phyloP scores from a whole-genome alignment of 2,888 invertebrate species.

The Drosophila mettleri region DNA sequence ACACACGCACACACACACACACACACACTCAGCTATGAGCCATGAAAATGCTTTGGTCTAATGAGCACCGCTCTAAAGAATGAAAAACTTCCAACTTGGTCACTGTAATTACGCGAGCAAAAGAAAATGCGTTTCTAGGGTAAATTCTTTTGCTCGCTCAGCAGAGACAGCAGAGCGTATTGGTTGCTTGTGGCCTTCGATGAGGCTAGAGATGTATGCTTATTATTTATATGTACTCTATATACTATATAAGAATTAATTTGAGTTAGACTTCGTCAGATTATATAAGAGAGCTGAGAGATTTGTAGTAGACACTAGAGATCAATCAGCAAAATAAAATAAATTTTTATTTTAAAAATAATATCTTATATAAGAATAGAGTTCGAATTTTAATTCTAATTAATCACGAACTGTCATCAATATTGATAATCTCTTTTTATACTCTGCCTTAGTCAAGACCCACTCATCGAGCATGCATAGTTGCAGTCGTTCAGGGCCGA shows the following conservation, averaged over 20 bases:
- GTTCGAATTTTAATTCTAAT: too few species aligned
- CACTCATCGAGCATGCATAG: not conserved
- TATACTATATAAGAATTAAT: too few species aligned
- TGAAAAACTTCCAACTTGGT: conserved; percentile 70
- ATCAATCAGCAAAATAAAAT: too few species aligned
- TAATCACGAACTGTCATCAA: not conserved
- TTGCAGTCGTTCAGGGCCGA: not conserved
- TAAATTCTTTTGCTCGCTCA: conserved; percentile 13
- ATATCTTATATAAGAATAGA: too few species aligned
- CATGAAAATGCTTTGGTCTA: conserved; percentile 76
- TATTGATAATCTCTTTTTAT: not conserved
- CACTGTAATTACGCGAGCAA: conserved; percentile 63
- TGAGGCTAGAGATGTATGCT: not conserved
- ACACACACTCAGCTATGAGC: conserved; percentile 31
- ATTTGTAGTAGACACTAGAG: too few species aligned
- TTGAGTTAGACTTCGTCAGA: not conserved
- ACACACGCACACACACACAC: conserved; percentile 31
- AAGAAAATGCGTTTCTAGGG: conserved; percentile 67
- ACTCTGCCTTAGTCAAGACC: fast-evolving
- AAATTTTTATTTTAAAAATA: too few species aligned
- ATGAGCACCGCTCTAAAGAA: conserved; percentile 64
- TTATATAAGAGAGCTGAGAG: too few species aligned
- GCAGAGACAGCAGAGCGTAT: not conserved
- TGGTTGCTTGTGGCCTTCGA: not conserved
- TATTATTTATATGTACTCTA: too few species aligned